Conservation (phyloP, 1,140 invertebrate species). For the Teleogryllus occipitalis region DNA sequence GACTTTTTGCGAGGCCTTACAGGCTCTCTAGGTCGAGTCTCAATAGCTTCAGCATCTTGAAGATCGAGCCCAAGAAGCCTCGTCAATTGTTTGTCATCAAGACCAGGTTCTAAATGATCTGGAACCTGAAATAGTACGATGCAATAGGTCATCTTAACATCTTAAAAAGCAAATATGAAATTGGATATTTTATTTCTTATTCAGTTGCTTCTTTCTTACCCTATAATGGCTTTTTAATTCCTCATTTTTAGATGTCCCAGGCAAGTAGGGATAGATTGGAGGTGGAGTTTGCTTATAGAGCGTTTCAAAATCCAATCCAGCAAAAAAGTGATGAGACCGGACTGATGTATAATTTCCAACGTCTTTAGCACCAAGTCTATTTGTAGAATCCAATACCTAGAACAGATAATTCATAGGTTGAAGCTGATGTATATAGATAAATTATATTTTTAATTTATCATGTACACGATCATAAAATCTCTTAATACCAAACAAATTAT, state of each 20-base stretch:
- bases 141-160: neutral
- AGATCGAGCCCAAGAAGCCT: conserved; percentile 64
- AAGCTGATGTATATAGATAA: neutral
- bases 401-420: neutral
- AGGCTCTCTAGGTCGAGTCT: conserved; percentile 16
- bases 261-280: conserved; percentile 72
- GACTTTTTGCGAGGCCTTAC: conserved; percentile 36
- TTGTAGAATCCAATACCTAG: conserved; percentile 59
- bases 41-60: conserved; percentile 14
- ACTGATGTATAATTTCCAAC: conserved; percentile 68
- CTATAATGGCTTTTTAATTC: conserved; percentile 46
- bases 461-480: neutral
- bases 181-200: neutral
- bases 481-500: neutral
- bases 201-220: conserved; percentile 25
- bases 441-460: neutral
- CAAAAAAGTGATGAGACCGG: conserved; percentile 78
- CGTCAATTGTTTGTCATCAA: conserved; percentile 70
- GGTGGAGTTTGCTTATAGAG: conserved; percentile 73
- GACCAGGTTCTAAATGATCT: conserved; percentile 72
- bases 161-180: neutral
- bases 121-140: conserved; percentile 42
- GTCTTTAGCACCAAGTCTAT: conserved; percentile 74
- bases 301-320: conserved; percentile 72
- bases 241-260: conserved; percentile 64